Conservation (phyloP, 2,888 invertebrate species). For the Lasioglossum oenotherae region DNA sequence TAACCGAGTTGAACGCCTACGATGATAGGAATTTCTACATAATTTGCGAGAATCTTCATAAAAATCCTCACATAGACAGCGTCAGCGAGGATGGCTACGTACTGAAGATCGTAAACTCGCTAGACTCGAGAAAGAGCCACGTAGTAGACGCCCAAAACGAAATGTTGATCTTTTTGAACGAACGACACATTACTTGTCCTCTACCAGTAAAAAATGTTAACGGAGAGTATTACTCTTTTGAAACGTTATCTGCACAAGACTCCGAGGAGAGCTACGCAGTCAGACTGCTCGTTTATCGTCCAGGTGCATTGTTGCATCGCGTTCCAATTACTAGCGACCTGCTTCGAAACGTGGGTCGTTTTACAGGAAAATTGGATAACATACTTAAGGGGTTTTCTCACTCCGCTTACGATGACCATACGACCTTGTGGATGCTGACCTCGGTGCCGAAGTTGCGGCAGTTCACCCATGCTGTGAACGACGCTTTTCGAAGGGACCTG, state of each 20-base stretch:
- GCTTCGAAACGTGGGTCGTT: conserved; percentile 90
- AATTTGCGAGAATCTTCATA: conserved; percentile 86
- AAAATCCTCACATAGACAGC: conserved; percentile 87
- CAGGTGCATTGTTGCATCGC: conserved; percentile 89
- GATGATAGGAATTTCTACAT: conserved; percentile 92
- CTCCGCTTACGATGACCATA: conserved; percentile 88
- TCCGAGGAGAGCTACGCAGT: conserved; percentile 86
- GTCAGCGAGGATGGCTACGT: conserved; percentile 89
- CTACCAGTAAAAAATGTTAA: conserved; percentile 89
- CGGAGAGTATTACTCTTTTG: conserved; percentile 87
- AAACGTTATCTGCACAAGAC: conserved; percentile 83
- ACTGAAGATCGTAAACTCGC: conserved; percentile 92
- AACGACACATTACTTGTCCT: conserved; percentile 88
- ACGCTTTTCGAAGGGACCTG: conserved; percentile 86
- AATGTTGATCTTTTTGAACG: conserved; percentile 89
- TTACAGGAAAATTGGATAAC: conserved; percentile 89
- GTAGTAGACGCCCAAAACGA: conserved; percentile 91
- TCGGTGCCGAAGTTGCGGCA: conserved; percentile 89
- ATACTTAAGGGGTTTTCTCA: conserved; percentile 91
- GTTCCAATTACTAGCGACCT: conserved; percentile 87
- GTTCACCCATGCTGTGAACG: conserved; percentile 89
- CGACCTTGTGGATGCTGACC: conserved; percentile 91
- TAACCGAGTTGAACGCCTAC: conserved; percentile 89
- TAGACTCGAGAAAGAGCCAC: conserved; percentile 89
- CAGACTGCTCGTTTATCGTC: conserved; percentile 90